Evolutionary conservation across 2,797 vertebrate genomes (phyloP).

Genomic region (Pachyuromys duprasi): DNA sequence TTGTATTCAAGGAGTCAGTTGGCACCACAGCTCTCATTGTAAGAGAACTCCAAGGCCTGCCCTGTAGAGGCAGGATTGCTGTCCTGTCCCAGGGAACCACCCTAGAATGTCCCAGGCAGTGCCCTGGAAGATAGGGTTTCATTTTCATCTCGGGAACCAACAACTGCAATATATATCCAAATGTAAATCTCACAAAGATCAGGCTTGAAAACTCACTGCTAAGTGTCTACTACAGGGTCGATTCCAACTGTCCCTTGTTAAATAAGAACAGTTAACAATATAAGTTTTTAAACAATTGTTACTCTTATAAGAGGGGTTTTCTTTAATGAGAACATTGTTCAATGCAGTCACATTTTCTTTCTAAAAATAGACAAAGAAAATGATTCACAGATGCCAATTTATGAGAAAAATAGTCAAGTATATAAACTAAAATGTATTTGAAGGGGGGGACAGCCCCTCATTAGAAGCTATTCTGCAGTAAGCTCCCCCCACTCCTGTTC

Average conservation of each 20-base stretch:
- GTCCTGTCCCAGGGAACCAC: neutral
- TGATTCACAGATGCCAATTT: slow-evolving; percentile 75
- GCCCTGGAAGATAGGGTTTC: neutral
- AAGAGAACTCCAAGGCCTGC: neutral
- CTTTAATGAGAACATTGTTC: slow-evolving; percentile 75
- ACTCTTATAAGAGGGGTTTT: slow-evolving; percentile 37
- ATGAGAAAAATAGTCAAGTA: slow-evolving; percentile 37
- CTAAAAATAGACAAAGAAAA: slow-evolving; percentile 70
- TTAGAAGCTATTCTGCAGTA: slow-evolving; percentile 47
- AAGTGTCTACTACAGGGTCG: slow-evolving; percentile 37
- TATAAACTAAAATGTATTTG: slow-evolving; percentile 56
- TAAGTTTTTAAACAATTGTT: slow-evolving; percentile 19
- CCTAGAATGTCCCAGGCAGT: neutral
- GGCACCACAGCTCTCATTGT: slow-evolving; percentile 1
- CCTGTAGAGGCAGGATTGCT: neutral
- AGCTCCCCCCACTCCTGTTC: neutral
- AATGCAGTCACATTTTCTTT: slow-evolving; percentile 59
- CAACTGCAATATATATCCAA: slow-evolving; percentile 18
- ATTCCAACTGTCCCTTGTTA: slow-evolving; percentile 49
- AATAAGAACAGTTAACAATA: slow-evolving; percentile 29
- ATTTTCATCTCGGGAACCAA: slow-evolving; percentile 35
- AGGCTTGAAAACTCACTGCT: slow-evolving; percentile 35
- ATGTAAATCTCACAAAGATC: slow-evolving; percentile 42
- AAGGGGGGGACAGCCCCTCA: neutral
- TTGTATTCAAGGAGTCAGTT: slow-evolving; percentile 60